Percentiles rank a stretch among this genome's conserved stretches.
Evolutionary conservation across 1,140 invertebrate genomes (phyloP).

Genomic region (Glossosoma conforme): DNA sequence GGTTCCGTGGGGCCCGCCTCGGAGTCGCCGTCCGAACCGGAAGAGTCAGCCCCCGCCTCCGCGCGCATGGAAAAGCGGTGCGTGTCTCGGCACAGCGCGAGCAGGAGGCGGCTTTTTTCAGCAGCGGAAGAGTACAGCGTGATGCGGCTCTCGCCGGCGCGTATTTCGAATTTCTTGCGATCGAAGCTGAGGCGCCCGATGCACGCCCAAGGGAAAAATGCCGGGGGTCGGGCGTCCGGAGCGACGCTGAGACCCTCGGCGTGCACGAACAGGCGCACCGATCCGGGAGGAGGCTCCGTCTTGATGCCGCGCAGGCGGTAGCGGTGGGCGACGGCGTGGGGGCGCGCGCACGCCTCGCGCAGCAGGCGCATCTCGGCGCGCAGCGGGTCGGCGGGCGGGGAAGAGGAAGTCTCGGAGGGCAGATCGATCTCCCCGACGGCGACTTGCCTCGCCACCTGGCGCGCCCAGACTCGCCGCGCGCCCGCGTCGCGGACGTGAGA

Average conservation of each 20-base stretch:
- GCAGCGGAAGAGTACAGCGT: slow-evolving; percentile 86
- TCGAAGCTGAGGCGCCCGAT: slow-evolving; percentile 93
- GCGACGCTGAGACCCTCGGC: slow-evolving; percentile 83
- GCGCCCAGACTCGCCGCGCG: slow-evolving; percentile 87
- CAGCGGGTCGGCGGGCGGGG: slow-evolving; percentile 57
- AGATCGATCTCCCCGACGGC: no score
- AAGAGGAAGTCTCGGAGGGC: slow-evolving; percentile 76
- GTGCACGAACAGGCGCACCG: slow-evolving; percentile 76
- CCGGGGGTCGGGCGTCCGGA: slow-evolving; percentile 59
- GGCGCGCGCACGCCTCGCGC: slow-evolving; percentile 77
- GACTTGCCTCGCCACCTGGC: no score
- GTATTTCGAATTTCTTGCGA: slow-evolving; percentile 95
- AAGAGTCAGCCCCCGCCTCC: slow-evolving; percentile 73
- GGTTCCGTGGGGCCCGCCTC: slow-evolving; percentile 64
- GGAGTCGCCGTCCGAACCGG: slow-evolving; percentile 88
- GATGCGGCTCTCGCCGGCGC: slow-evolving; percentile 80
- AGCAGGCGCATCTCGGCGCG: slow-evolving; percentile 67
- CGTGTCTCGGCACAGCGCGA: slow-evolving; percentile 83
- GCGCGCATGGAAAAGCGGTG: slow-evolving; percentile 94
- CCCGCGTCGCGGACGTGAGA: slow-evolving; percentile 82
- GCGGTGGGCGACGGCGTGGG: slow-evolving; percentile 88
- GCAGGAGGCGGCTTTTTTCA: slow-evolving; percentile 85
- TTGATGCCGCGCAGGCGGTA: slow-evolving; percentile 83
- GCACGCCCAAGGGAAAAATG: slow-evolving; percentile 85
- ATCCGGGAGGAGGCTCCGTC: slow-evolving; percentile 66